Percentiles rank a stretch among this genome's conserved stretches.
Evolutionary conservation across 92 coral and sea anemone genomes (phyloP).

Genomic region (Siderastrea siderea): DNA sequence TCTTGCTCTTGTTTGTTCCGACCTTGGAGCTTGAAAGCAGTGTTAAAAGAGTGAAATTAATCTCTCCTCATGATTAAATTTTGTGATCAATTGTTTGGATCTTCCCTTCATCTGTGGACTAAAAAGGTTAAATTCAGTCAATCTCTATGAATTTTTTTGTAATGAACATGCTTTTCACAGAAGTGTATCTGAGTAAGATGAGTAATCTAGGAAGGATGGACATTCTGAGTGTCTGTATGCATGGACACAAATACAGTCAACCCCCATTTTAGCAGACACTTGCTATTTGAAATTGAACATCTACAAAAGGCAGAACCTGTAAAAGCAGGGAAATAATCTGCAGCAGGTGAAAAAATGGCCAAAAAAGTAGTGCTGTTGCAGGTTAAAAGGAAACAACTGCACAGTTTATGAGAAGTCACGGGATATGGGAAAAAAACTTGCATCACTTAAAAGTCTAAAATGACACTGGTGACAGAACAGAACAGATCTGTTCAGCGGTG

Average conservation of each 20-base stretch:
- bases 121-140: not conserved
- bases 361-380: no score
- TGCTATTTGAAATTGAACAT: no score
- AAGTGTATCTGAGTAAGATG: not conserved
- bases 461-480: no score
- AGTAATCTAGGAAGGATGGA: not conserved
- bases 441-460: no score
- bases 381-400: no score
- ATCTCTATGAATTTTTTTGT: not conserved
- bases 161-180: not conserved
- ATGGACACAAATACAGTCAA: no score
- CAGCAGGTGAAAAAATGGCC: no score
- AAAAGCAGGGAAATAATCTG: no score
- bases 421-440: not conserved
- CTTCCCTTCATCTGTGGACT: not conserved
- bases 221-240: not conserved
- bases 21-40: not conserved
- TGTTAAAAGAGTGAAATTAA: not conserved
- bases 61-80: not conserved
- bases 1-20: slow-evolving; percentile 9
- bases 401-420: not conserved
- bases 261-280: no score
- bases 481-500: no score
- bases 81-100: not conserved
- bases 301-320: no score